Percentiles rank a stretch among this genome's conserved stretches.
phyloP scores from a whole-genome alignment of 2,113 vertebrate species.

The Sceloporus tristichus region DNA sequence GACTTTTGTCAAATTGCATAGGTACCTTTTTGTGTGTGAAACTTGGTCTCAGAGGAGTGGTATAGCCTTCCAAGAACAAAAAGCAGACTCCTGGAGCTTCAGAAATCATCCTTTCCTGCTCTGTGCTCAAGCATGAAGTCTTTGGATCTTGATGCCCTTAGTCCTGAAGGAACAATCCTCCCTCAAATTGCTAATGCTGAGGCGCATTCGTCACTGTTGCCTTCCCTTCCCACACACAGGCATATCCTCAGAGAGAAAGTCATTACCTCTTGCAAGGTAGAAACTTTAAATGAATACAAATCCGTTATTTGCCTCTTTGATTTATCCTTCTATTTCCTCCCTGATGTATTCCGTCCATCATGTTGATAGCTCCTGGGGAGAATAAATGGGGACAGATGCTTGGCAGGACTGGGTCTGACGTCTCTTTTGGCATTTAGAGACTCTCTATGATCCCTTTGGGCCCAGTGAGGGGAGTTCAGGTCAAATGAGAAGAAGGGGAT shows the following conservation, averaged over 20 bases:
- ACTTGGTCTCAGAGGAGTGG: no score
- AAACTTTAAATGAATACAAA: conserved; percentile 32
- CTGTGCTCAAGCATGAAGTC: no score
- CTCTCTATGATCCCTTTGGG: neutral
- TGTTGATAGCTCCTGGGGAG: conserved; percentile 20
- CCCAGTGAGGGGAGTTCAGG: no score
- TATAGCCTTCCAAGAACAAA: no score
- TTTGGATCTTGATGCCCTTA: neutral
- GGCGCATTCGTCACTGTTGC: neutral
- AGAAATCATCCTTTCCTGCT: no score
- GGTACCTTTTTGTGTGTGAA: no score
- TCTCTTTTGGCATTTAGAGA: conserved; percentile 2
- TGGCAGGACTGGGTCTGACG: conserved; percentile 25
- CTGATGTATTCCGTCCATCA: neutral
- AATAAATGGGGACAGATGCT: conserved; percentile 21
- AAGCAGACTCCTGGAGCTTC: no score
- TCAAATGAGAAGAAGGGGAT: neutral
- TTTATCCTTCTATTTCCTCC: conserved; percentile 38
- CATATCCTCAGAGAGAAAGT: neutral
- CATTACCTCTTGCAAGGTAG: conserved; percentile 11
- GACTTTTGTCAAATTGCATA: no score
- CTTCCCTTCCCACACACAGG: neutral
- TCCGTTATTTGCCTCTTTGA: neutral
- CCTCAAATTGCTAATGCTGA: neutral
- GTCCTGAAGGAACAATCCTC: neutral